Conservation (phyloP, 2,113 vertebrate species). For the Phaetusa simplex region DNA sequence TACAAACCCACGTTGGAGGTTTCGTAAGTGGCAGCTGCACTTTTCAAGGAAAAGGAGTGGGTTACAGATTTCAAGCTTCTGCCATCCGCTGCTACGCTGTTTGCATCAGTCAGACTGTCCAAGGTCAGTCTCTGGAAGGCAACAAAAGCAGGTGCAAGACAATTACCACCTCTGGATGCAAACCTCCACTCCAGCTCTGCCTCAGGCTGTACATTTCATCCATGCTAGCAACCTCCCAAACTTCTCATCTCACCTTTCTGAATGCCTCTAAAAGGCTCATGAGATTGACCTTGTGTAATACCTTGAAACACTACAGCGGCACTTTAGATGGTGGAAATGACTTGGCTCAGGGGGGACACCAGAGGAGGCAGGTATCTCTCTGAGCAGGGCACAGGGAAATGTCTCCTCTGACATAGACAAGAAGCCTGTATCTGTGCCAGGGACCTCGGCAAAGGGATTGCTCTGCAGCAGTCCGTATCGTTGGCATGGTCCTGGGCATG, state of each 20-base stretch:
- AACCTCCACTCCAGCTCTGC: not conserved
- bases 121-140: constrained; percentile 79
- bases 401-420: not conserved
- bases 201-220: not conserved
- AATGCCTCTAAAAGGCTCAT: not conserved
- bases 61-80: constrained; percentile 74
- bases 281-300: not conserved
- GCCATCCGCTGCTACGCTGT: constrained; percentile 67
- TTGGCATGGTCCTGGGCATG: too few relatives aligned
- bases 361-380: not conserved
- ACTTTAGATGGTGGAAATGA: not conserved
- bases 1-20: constrained; percentile 83
- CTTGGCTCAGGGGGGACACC: accelerated
- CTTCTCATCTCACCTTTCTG: not conserved
- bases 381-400: not conserved
- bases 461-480: not conserved
- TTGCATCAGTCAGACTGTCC: constrained; percentile 81
- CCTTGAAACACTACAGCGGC: not conserved
- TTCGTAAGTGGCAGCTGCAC: constrained; percentile 74
- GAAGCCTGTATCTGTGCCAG: not conserved
- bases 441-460: not conserved
- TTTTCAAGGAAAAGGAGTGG: constrained; percentile 76
- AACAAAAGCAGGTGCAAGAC: not conserved
- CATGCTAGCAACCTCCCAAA: not conserved
- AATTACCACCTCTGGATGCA: not conserved